Conservation (phyloP, 2,888 invertebrate genomes). For the Sinohyriopsis cumingii region DNA sequence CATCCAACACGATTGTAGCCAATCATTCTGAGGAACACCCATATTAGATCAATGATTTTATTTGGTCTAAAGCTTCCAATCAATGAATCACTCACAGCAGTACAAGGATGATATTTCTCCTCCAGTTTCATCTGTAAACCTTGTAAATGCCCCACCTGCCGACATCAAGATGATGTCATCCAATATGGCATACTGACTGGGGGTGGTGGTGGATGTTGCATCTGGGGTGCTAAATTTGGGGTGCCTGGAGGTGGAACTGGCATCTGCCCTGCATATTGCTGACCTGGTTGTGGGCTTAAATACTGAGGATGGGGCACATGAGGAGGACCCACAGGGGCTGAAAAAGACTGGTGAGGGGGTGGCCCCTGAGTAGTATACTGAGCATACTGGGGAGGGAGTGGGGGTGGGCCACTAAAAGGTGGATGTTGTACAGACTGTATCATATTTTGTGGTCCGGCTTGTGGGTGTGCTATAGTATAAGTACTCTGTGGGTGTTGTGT, state of each 20-base stretch:
- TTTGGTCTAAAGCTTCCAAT: no score
- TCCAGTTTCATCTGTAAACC: no score
- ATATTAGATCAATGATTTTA: no score
- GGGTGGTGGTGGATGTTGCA: conserved; percentile 4
- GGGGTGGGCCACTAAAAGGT: conserved; percentile 5
- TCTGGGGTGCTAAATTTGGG: conserved; percentile 2
- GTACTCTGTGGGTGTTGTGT: no score
- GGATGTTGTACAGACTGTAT: conserved; percentile 10
- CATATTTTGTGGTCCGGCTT: no score
- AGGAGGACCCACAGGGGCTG: conserved; percentile 22
- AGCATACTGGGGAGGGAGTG: conserved; percentile 6
- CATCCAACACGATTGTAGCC: no score
- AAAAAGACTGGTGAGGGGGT: conserved; percentile 16
- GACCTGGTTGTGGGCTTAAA: conserved; percentile 11
- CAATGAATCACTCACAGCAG: no score
- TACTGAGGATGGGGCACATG: conserved; percentile 24
- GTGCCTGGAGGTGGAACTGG: conserved; percentile 5
- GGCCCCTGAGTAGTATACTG: conserved; percentile 5
- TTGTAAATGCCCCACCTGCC: no score
- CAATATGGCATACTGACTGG: conserved; percentile 1
- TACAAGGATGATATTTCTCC: no score
- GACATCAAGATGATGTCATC: no score
- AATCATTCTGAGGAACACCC: no score
- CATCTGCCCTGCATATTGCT: conserved; percentile 1
- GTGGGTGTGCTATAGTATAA: no score